Evolutionary conservation across 2,113 vertebrate genomes (phyloP).

Genomic region (Dryoscopus gambensis): DNA sequence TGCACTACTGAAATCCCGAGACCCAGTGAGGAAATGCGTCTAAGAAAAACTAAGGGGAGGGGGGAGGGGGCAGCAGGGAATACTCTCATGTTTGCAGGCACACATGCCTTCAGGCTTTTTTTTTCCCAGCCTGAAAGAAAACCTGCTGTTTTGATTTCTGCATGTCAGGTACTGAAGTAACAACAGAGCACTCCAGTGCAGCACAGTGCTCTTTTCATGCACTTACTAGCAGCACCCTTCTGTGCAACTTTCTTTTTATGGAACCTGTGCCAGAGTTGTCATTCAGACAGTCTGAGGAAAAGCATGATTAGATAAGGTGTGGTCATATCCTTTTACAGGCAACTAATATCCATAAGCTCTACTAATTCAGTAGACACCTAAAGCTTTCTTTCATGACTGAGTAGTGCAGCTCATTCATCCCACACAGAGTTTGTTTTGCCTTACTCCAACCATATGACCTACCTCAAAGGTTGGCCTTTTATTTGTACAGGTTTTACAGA

Average conservation of each 20-base stretch:
- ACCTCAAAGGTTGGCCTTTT: background rate
- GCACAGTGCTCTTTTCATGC: background rate
- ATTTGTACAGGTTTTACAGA: background rate
- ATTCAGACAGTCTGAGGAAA: conserved; percentile 20
- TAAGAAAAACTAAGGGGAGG: background rate
- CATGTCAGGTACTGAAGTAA: background rate
- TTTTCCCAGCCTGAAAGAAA: background rate
- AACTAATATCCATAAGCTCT: background rate
- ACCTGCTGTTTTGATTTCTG: background rate
- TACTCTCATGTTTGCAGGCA: background rate
- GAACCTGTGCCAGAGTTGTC: background rate
- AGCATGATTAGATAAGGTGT: background rate
- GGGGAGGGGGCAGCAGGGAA: rapidly evolving
- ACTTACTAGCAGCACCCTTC: background rate
- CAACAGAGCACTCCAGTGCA: background rate
- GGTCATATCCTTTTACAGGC: background rate
- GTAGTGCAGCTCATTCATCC: background rate
- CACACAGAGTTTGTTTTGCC: background rate
- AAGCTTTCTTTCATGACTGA: background rate
- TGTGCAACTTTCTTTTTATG: background rate
- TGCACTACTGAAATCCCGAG: background rate
- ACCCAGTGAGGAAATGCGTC: background rate
- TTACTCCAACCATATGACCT: background rate
- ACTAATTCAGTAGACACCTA: background rate
- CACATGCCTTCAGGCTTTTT: background rate